Evolutionary conservation across 1,140 invertebrate genomes (phyloP).

Genomic region (Lucilia cuprina): DNA sequence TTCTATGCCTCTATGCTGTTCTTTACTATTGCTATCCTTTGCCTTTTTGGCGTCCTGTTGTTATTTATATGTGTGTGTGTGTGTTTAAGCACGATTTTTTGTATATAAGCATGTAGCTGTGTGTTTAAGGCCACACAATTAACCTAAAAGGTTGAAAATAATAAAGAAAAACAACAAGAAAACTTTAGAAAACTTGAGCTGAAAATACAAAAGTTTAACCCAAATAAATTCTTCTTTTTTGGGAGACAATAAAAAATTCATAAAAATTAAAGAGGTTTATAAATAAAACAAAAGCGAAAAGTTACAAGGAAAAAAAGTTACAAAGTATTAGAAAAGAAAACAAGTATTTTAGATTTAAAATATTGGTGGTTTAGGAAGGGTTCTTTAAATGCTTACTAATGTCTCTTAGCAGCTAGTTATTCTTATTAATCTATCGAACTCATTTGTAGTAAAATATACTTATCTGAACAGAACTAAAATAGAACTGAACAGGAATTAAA

Average conservation of each 20-base stretch:
- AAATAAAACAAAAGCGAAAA: neutral
- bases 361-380: no score
- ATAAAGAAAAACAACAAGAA: neutral
- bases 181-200: neutral
- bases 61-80: neutral
- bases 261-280: slow-evolving; percentile 18
- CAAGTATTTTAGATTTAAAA: no score
- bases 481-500: no score
- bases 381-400: no score
- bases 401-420: no score
- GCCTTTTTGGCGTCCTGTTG: neutral
- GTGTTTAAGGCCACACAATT: slow-evolving; percentile 29
- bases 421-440: no score
- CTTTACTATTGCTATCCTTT: no score
- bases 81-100: neutral
- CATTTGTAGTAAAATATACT: no score
- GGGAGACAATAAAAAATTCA: slow-evolving; percentile 19
- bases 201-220: neutral
- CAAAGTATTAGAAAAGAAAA: no score
- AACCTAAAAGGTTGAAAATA: slow-evolving; percentile 4
- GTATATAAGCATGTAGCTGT: no score
- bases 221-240: neutral
- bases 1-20: neutral
- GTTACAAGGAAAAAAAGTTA: neutral
- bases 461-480: no score